Conservation (phyloP, 2,113 vertebrate species). For the Zonotrichia leucophrys region DNA sequence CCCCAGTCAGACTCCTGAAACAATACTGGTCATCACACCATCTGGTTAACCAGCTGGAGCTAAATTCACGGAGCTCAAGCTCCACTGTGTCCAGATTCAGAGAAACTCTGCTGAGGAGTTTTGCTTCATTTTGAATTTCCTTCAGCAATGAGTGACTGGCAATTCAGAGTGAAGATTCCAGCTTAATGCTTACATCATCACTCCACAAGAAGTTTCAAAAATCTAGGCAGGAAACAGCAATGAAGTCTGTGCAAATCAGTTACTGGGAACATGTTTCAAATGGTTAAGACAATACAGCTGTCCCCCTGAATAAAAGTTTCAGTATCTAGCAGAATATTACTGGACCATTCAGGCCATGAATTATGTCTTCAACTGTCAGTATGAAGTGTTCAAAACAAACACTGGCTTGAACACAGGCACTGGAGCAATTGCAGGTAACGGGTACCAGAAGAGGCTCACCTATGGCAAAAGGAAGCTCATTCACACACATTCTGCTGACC, state of each 20-base stretch:
- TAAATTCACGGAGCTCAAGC: not conserved
- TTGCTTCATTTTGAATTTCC: not conserved
- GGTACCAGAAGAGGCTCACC: not conserved
- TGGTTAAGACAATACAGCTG: not conserved
- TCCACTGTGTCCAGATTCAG: not conserved
- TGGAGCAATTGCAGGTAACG: not conserved
- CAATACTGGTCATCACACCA: not conserved
- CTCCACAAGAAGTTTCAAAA: not conserved
- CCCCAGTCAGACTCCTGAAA: not conserved
- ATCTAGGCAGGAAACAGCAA: not conserved
- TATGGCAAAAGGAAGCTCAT: not conserved
- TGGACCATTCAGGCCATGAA: not conserved
- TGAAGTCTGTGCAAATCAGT: not conserved
- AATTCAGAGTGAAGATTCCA: not conserved
- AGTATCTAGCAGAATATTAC: not conserved
- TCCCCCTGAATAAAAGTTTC: not conserved
- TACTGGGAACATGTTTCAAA: not conserved
- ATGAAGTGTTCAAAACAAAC: not conserved
- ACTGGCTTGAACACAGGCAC: not conserved
- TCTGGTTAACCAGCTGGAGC: not conserved
- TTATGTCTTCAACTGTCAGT: not conserved
- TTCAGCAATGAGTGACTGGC: not conserved
- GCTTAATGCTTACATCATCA: accelerated
- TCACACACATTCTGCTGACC: not conserved
- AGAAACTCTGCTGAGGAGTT: not conserved